Conservation (phyloP, 2,113 vertebrate species). For the Lipotes vexillifer region DNA sequence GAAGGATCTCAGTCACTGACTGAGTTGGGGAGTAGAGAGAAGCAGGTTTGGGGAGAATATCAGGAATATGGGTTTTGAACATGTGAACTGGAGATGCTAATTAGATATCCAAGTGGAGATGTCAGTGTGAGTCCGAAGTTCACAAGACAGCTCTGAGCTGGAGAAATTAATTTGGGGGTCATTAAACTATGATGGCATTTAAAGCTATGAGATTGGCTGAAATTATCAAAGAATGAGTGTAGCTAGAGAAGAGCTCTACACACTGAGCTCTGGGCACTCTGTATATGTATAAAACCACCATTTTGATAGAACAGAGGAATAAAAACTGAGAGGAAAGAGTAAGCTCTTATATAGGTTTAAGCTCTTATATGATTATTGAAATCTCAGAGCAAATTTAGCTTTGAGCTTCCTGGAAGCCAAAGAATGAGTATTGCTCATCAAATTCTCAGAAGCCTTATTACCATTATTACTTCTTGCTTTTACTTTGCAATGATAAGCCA, state of each 20-base stretch:
- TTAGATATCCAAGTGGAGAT: not conserved
- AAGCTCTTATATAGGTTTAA: not conserved
- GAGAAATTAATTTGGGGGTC: not conserved
- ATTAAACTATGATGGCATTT: not conserved
- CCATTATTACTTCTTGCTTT: not conserved
- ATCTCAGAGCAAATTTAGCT: not conserved
- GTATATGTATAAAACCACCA: not conserved
- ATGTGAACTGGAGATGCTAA: not conserved
- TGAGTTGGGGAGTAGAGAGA: not conserved
- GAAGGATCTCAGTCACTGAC: not conserved
- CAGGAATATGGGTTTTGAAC: not conserved
- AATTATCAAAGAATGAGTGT: not conserved
- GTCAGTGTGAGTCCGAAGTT: not conserved
- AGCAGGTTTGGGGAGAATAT: not conserved
- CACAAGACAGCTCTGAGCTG: not conserved
- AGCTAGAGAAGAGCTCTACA: not conserved
- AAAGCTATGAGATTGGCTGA: not conserved
- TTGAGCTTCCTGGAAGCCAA: conserved; percentile 13
- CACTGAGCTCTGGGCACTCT: not conserved
- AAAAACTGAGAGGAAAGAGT: not conserved
- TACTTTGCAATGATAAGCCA: not conserved
- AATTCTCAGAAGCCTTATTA: not conserved
- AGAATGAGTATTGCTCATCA: not conserved
- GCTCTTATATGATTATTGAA: not conserved
- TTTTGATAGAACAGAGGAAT: not conserved